Base-by-base conservation (phyloP, 2,113 vertebrate species). In the Tichodroma muraria region DNA sequence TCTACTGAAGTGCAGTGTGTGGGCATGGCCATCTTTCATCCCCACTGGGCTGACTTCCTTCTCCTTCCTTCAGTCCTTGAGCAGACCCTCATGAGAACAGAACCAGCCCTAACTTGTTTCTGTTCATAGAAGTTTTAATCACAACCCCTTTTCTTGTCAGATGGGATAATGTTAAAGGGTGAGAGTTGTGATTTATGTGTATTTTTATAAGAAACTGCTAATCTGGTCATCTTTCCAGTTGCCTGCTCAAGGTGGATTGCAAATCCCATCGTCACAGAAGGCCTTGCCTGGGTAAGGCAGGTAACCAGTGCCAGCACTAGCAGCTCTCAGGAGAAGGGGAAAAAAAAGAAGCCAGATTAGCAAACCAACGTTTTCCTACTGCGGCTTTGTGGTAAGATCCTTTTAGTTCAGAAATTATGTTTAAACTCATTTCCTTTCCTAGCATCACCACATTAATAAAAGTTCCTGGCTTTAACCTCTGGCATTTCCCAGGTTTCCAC, bases 21-120 rank as follows among this genome's bases (percentile, higher is more conserved):
- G 66, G 71, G 42, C 59, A 73, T 1, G 24, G 45, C 52, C 33
- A 47, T 2, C 35, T 40, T 63, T 44, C 0, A 0, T 44, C 49
- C 31, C 13, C 0, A 0, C 28, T 0, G 0, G 33, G 40, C 61
- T 75, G 60, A 30, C 20, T 68, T 63, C 80, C 64, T 85, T 73
- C 37, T 77, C 60, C n/a, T 84, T 89, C 63, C 47, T 81, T 69
- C 24, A 52, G 20, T 17, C 50, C 35, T 38, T 57, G 15, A 80
- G 15, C 33, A 60, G 42, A 91, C 33, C 18, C 10, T 71, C 52
- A 60, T 68, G 85, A 20, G 37, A 72, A 47, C 3, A 63, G 37
- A 73, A 85, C 17, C 53, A 89, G 31, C 35, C 11, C 33, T 21
- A 60, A 38, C 25, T 59, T 66, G 13, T 11, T 42, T 61, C 20